phyloP scores from a whole-genome alignment of 2,113 vertebrate genomes.

The Chaetodon trifascialis region DNA sequence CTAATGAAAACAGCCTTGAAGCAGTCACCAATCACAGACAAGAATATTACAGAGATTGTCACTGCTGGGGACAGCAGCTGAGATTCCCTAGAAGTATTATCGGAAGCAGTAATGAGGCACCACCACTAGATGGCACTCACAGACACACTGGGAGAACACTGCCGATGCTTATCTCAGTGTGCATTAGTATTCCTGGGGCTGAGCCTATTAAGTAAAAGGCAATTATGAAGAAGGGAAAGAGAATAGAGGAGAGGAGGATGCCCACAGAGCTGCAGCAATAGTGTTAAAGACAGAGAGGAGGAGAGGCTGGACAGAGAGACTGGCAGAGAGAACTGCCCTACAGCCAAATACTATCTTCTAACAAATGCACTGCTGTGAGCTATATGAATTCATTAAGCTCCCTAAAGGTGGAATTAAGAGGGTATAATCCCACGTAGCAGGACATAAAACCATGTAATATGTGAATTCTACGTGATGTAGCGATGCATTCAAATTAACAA shows the following conservation, averaged over 20 bases:
- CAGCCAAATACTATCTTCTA: slow-evolving; percentile 64
- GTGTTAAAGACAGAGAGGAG: slow-evolving; percentile 72
- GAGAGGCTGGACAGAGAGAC: slow-evolving; percentile 55
- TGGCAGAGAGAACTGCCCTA: slow-evolving; percentile 60
- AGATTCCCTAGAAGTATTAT: slow-evolving; percentile 17
- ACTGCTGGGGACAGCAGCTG: slow-evolving; percentile 24
- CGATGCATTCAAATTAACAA: slow-evolving; percentile 48
- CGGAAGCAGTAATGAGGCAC: slow-evolving; percentile 23
- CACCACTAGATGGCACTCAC: slow-evolving; percentile 82
- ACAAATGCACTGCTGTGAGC: slow-evolving; percentile 73
- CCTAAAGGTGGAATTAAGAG: slow-evolving; percentile 63
- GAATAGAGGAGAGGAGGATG: slow-evolving; percentile 73
- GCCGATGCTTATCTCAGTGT: slow-evolving; percentile 68
- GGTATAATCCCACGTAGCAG: slow-evolving; percentile 52
- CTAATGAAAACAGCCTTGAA: slow-evolving; percentile 56
- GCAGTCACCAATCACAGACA: slow-evolving; percentile 42
- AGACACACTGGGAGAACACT: slow-evolving; percentile 38
- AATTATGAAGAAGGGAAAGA: slow-evolving; percentile 83
- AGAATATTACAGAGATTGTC: slow-evolving; percentile 34
- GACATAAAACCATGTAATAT: slow-evolving; percentile 59
- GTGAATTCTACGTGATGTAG: slow-evolving; percentile 33
- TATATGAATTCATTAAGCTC: slow-evolving; percentile 73
- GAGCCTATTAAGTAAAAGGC: slow-evolving; percentile 85
- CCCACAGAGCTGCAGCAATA: slow-evolving; percentile 75
- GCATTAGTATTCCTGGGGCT: slow-evolving; percentile 82